Conservation (phyloP, 2,113 vertebrate species). For the Pleuronectes platessa region DNA sequence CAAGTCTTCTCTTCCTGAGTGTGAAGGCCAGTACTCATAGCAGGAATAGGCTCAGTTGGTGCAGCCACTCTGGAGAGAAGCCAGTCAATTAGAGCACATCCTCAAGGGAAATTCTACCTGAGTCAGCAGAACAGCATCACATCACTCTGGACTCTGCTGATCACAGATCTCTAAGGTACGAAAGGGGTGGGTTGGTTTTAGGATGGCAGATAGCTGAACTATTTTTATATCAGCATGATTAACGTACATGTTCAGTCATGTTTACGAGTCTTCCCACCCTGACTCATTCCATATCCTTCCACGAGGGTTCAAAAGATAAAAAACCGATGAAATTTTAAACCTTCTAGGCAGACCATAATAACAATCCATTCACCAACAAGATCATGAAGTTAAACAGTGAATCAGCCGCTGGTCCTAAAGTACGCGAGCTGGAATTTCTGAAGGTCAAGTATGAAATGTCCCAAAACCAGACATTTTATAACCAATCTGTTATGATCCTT, state of each 20-base stretch:
- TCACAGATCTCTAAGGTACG: no score
- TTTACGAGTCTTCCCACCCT: neutral
- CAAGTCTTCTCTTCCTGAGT: neutral
- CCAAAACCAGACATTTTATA: slow-evolving; percentile 17
- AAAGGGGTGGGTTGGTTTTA: neutral
- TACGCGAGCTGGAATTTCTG: slow-evolving; percentile 38
- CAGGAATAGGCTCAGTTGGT: slow-evolving; percentile 28
- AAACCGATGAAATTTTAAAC: neutral
- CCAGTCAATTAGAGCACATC: slow-evolving; percentile 59
- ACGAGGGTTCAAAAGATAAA: neutral
- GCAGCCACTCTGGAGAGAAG: slow-evolving; percentile 40
- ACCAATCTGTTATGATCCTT: neutral
- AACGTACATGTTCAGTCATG: no score
- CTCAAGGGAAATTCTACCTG: slow-evolving; percentile 61
- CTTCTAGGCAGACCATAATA: slow-evolving; percentile 19
- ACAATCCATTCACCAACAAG: slow-evolving; percentile 32
- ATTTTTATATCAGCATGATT: no score
- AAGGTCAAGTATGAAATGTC: slow-evolving; percentile 25
- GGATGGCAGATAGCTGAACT: neutral
- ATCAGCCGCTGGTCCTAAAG: slow-evolving; percentile 48
- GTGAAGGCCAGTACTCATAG: slow-evolving; percentile 39
- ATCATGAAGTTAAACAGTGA: slow-evolving; percentile 22
- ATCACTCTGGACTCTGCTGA: no score
- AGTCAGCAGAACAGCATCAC: slow-evolving; percentile 68
- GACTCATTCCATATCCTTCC: neutral